Evolutionary conservation across 2,797 vertebrate species (phyloP), one percentile per base, ranked within the genome.

Genomic region (Brachyrhaphis roseni): DNA sequence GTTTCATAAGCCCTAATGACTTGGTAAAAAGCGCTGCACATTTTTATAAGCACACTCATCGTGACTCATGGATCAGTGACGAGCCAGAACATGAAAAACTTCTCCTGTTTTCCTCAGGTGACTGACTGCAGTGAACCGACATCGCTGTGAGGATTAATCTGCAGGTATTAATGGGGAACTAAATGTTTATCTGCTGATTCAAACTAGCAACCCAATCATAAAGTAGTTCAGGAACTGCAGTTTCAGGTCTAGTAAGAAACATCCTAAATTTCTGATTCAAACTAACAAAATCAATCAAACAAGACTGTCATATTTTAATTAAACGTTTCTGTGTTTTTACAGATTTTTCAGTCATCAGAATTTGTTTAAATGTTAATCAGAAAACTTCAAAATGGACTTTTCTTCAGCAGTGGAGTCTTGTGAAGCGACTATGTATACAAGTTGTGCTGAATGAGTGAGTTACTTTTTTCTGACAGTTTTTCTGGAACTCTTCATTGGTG

Each of bases 121-220:
- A 49, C 15, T 28, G 11, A 46, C 68, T 45, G 43, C 68, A 70
- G 45, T 66, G 75, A 46, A 13, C 59, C 31, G 77, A 39, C 36
- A 76, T 41, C 20, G 62, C 31, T 10, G 79, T 79, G 81, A 76
- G 80, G 64, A 75, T 46, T 16, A 16, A 71, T 28, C 68, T 7
- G 41, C 7, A 15, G 66, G 39, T 26, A 36, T 39, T 68, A 16
- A 16, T 45, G 12, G 68, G 41, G 28, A 45, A 16, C 41, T n/a
- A 45, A 45, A 28, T 6, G 1, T 70, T 4, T 1, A 26, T 68
- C 41, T n/a, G 26, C 66, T 43, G 41, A 26, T 26, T 43, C 12
- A 70, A 70, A 43, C 39, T 8, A n/a, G 13, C 41, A 46, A 46
- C 68, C 12, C 13, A 4, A 71, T 45, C 5, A 18, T 16, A 7